Percentiles rank a stretch among this genome's conserved stretches.
These are phyloP conservation scores for Melipona quadrifasciata DNA, from an alignment of 1,140 invertebrate genomes.

Conservation along the genomic window DNA sequence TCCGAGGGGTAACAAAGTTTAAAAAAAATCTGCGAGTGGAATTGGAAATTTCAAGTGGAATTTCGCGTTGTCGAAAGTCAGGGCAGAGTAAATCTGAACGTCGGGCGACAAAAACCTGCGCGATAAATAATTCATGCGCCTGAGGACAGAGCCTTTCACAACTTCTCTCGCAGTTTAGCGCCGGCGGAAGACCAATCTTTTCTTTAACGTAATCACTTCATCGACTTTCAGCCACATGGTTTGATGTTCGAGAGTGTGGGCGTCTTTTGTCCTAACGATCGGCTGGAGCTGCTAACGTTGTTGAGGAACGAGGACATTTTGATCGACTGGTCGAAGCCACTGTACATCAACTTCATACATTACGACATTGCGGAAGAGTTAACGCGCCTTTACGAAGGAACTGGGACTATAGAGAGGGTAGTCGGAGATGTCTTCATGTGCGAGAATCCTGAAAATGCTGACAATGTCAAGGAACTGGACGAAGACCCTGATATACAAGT, in stretches of 20 bases:
- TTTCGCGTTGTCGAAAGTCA: background rate
- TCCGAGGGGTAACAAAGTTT: background rate
- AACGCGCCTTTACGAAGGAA: constrained; percentile 85
- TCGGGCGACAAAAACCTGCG: background rate
- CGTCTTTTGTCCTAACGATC: constrained; percentile 90
- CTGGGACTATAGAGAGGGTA: constrained; percentile 87
- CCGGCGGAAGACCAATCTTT: background rate
- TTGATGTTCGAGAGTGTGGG: constrained; percentile 90
- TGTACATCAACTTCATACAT: constrained; percentile 93
- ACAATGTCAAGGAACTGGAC: constrained; percentile 49
- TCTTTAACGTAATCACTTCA: constrained; percentile 29
- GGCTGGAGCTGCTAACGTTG: constrained; percentile 86
- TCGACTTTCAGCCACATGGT: constrained; percentile 86
- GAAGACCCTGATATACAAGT: constrained; percentile 71
- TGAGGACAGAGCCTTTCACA: background rate
- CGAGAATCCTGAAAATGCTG: constrained; percentile 79
- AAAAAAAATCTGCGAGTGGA: background rate
- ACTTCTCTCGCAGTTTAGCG: background rate
- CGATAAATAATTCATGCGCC: constrained; percentile 20
- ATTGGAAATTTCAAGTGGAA: background rate
- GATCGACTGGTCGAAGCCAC: constrained; percentile 88
- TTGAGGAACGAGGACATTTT: constrained; percentile 88
- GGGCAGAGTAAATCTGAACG: background rate
- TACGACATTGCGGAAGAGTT: constrained; percentile 88
- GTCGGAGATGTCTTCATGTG: constrained; percentile 90